These are phyloP conservation scores for Acrocyrtus sp. DNA, from an alignment of 2,888 invertebrate genomes.

Conservation along the genomic window DNA sequence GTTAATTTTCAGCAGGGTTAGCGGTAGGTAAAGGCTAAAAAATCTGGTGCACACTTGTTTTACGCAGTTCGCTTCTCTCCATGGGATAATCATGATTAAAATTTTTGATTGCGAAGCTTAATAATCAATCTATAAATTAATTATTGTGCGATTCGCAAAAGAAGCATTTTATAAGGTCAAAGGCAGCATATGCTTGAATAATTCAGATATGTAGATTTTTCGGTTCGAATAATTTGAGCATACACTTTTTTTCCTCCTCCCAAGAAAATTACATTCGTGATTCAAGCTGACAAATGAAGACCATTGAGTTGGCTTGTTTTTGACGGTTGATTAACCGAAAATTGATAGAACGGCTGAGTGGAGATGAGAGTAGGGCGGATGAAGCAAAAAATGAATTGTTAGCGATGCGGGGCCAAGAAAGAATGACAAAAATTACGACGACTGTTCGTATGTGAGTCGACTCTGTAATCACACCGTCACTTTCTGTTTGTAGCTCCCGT, in stretches of 20 bases:
- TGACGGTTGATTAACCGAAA: constrained; percentile 39
- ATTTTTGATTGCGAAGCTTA: neutral
- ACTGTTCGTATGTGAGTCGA: constrained; percentile 17
- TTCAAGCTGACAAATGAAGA: constrained; percentile 41
- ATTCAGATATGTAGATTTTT: constrained; percentile 1
- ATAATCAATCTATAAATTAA: neutral
- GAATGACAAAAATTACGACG: constrained; percentile 45
- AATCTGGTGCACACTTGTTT: too few species aligned
- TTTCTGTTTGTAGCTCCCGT: neutral
- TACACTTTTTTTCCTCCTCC: too few species aligned
- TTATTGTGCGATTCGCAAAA: neutral
- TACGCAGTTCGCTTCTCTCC: too few species aligned
- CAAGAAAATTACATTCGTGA: constrained; percentile 51
- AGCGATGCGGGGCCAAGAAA: constrained; percentile 1
- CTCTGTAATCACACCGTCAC: neutral
- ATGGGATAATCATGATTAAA: too few species aligned
- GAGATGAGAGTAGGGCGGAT: neutral
- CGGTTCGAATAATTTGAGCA: too few species aligned
- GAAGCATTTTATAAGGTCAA: constrained; percentile 17
- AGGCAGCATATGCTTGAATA: too few species aligned
- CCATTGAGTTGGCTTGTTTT: constrained; percentile 40
- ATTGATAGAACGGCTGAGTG: too few species aligned
- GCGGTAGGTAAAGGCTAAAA: too few species aligned
- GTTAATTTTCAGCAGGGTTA: too few species aligned
- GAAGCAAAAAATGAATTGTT: neutral